Base-by-base conservation (phyloP, 2,797 vertebrate genomes). In the Microctenopoma stevenorrisi region DNA sequence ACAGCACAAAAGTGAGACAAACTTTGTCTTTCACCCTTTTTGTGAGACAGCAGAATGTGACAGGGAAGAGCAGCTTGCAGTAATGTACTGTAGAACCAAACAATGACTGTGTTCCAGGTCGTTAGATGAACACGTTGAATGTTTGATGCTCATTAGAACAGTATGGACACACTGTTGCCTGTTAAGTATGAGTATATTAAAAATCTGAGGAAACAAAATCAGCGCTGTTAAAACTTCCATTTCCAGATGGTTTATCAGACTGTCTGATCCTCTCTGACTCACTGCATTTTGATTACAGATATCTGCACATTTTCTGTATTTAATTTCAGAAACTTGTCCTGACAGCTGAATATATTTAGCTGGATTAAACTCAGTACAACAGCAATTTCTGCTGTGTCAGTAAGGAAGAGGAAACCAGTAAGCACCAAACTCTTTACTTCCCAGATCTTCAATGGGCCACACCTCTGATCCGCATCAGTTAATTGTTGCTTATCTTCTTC, bases 41-140 rank as follows among this genome's bases (percentile, higher is more conserved):
- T 68, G 47, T 81, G 67, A 72, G 57, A 78, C 44, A 73, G 52
- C 15, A 40, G 61, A 73, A 63, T 43, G 68, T 65, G 60, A 72
- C 68, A 75, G 47, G 43, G 52, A 65, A 33, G 68, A 88, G 68
- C 81, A 81, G 81, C 76, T 78, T 80, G 64, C 62, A 58, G 46
- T 9, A 5, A 3, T 18, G 7, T 38, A 35, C 33, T 35, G 14
- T 10, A 33, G 15, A 53, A 46, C 3, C 28, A 50, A 66, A 57
- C 52, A 51, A 54, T 47, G 59, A 60, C 44, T 67, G 26, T 55
- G 68, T 52, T 71, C 58, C 55, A 25, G 69, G 28, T 25, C 54
- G 43, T 44, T 4, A 46, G 37, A 8, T 58, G 12, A 51, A 68
- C 55, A 56, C 55, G 46, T 62, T 25, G 18, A 64, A 47, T 56